Base-by-base conservation (phyloP, 2,888 invertebrate genomes). In the Drosophila putrida region DNA sequence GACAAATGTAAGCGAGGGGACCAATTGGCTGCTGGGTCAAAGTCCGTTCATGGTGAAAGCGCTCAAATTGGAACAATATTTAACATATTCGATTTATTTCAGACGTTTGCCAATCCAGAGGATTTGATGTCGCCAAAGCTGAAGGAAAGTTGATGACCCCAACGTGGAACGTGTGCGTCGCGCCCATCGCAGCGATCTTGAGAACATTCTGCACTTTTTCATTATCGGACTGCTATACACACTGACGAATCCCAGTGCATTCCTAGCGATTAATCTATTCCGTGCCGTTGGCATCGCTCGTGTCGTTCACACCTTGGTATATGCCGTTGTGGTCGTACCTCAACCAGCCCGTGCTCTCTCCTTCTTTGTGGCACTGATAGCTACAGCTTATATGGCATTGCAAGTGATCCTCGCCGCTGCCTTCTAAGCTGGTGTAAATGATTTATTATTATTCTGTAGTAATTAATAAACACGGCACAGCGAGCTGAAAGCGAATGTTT, bases 151-250 rank as follows among this genome's bases (percentile, higher is more conserved):
- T 31, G 92, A 93, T 74, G 93, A 94, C 77, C 92, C 92, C 8
- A 93, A 94, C 73, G 93, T 94, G 9, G 94, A 94, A 83, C 91
- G 94, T 71, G 93, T 93, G 5, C 91, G 94, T 86, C 91, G 95
- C 77, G 94, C 94, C 5, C 95, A 95, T 82, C 93, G 93, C 74
- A 95, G 95, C 82, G 95, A 95, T 88, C 80, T 95, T 78, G 95
- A 95, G 88, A 95, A 95, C 88, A 94, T 95, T 70, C 86, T 94
- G 4, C 92, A 94, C 5, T 95, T 94, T 87, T 92, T 94, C 33
- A 75, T 93, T 27, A 84, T 93, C 66, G 94, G 93, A 8, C 88
- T 93, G 1, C 90, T 94, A 10, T 95, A 94, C 87, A 90, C 93
- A 0, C 72, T 93, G 62, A 94, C 93, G 0, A 91, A 93, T 47